phyloP scores from a whole-genome alignment of 2,113 vertebrate species.

The Glaucidium brasilianum region DNA sequence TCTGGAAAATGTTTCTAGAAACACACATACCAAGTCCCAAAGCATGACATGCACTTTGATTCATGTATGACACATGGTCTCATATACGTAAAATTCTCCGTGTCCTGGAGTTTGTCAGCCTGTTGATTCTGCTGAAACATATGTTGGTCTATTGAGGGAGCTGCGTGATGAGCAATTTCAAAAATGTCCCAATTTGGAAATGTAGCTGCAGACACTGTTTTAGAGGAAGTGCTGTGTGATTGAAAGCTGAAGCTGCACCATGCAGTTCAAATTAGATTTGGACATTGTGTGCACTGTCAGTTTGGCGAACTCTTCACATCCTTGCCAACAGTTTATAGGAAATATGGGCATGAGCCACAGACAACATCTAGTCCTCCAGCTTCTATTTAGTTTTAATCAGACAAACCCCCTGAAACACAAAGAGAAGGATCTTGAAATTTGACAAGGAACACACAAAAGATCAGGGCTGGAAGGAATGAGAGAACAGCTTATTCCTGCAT shows the following conservation, averaged over 20 bases:
- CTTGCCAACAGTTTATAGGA: conserved; percentile 40
- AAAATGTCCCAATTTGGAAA: conserved; percentile 51
- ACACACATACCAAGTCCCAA: not conserved
- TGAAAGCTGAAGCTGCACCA: conserved; percentile 50
- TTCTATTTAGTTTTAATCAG: conserved; percentile 17
- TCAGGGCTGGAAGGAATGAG: not conserved
- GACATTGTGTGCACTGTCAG: conserved; percentile 11
- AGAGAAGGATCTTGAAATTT: conserved; percentile 5
- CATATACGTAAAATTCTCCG: conserved; percentile 22
- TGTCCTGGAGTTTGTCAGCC: conserved; percentile 60
- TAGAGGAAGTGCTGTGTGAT: conserved; percentile 36
- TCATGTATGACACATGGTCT: too few species aligned
- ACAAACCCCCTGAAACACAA: not conserved
- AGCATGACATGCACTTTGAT: not conserved
- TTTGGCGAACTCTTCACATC: conserved; percentile 26
- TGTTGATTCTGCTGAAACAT: conserved; percentile 54
- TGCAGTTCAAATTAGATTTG: conserved; percentile 54
- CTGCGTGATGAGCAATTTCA: conserved; percentile 11
- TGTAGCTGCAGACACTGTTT: conserved; percentile 33
- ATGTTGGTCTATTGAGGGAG: conserved; percentile 35
- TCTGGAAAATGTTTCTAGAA: conserved; percentile 43
- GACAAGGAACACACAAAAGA: not conserved
- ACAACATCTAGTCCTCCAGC: not conserved
- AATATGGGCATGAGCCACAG: conserved; percentile 24
- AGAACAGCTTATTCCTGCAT: conserved; percentile 1